Evolutionary conservation across 1,140 invertebrate genomes (phyloP).

Genomic region (Zelostemma sp.): DNA sequence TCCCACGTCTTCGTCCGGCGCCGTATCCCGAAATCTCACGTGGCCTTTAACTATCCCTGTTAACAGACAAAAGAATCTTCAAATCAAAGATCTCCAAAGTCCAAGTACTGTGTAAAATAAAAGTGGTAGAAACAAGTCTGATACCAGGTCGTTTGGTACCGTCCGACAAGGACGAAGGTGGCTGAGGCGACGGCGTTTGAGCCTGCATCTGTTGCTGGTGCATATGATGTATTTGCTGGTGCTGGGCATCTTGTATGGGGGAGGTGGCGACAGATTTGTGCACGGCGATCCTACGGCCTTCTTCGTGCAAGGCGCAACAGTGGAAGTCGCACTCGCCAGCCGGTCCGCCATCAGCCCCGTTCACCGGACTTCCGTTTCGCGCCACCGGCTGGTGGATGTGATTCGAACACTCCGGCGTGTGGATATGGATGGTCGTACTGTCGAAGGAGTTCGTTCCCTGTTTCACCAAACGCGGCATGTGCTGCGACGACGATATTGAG

Average conservation of each 20-base stretch:
- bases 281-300: conserved; percentile 89
- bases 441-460: conserved; percentile 81
- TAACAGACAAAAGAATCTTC: background rate
- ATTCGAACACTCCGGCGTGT: conserved; percentile 86
- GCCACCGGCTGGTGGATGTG: conserved; percentile 77
- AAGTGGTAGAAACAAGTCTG: conserved; percentile 10
- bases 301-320: conserved; percentile 93
- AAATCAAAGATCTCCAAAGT: no score
- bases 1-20: conserved; percentile 67
- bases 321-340: conserved; percentile 91
- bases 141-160: conserved; percentile 63
- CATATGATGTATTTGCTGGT: conserved; percentile 71
- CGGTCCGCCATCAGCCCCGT: conserved; percentile 72
- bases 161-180: conserved; percentile 68
- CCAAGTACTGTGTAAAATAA: no score
- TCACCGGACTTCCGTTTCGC: conserved; percentile 72
- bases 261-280: conserved; percentile 92
- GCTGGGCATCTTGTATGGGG: conserved; percentile 83
- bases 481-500: conserved; percentile 62
- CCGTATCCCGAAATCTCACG: conserved; percentile 68
- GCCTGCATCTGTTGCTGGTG: conserved; percentile 57
- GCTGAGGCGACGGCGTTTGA: conserved; percentile 72
- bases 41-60: conserved; percentile 62
- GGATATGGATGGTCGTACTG: conserved; percentile 82
- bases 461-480: conserved; percentile 72